phyloP scores from a whole-genome alignment of 1,140 invertebrate species.

The Diabrotica undecimpunctata region DNA sequence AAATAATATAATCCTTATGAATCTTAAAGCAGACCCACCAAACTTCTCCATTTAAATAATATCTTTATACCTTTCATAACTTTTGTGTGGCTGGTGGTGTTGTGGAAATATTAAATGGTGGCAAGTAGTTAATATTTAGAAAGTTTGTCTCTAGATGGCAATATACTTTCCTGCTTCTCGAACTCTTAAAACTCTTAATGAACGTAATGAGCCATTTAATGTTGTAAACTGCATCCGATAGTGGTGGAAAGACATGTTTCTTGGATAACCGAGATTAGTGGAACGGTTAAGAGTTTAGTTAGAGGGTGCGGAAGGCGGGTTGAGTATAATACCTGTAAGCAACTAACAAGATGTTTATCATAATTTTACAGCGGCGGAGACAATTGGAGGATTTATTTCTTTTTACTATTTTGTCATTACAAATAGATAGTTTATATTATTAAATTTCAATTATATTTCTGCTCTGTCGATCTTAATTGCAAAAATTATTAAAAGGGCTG shows the following conservation, averaged over 20 bases:
- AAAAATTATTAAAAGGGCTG: no score
- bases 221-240: constrained; percentile 15
- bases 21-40: no score
- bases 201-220: constrained; percentile 17
- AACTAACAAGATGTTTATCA: not conserved
- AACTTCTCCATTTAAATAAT: not conserved
- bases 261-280: constrained; percentile 17
- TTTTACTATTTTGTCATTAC: no score
- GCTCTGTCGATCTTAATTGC: no score
- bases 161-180: constrained; percentile 11
- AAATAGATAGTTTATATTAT: no score
- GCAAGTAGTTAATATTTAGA: constrained; percentile 3
- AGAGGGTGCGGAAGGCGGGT: constrained; percentile 16
- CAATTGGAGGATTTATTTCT: no score
- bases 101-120: not conserved
- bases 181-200: constrained; percentile 21
- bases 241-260: constrained; percentile 19
- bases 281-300: constrained; percentile 21
- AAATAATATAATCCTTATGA: no score
- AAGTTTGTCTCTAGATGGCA: constrained; percentile 11
- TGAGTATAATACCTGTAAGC: constrained; percentile 16
- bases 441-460: no score
- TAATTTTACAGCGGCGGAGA: no score
- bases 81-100: not conserved
- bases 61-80: not conserved